Conservation (phyloP, 2,113 vertebrate genomes). For the Syngnathus scovelli region DNA sequence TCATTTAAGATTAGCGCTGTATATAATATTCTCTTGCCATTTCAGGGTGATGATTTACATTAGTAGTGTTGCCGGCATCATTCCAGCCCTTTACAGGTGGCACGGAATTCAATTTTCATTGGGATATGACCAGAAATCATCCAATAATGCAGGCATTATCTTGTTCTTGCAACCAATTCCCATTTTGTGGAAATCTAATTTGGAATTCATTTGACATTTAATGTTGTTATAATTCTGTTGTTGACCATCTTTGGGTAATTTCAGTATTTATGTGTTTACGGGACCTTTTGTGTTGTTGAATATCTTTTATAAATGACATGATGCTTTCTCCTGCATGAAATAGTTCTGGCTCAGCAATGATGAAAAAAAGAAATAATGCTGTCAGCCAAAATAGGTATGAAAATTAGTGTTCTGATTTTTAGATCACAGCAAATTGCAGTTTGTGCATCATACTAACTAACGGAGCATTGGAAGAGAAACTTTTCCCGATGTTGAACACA, state of each 20-base stretch:
- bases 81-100: slow-evolving; percentile 16
- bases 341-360: too few species aligned
- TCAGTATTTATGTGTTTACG: not conserved
- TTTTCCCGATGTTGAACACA: not conserved
- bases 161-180: slow-evolving; percentile 2
- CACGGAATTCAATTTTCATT: slow-evolving; percentile 28
- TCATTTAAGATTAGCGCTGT: not conserved
- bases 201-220: slow-evolving; percentile 16
- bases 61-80: slow-evolving; percentile 6
- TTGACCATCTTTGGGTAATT: not conserved
- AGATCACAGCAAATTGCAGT: too few species aligned
- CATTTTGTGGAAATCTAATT: slow-evolving; percentile 41
- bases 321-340: too few species aligned
- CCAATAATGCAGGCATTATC: slow-evolving; percentile 3
- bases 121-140: slow-evolving; percentile 31
- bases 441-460: not conserved
- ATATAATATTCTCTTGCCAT: not conserved
- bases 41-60: not conserved
- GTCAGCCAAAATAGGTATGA: too few species aligned
- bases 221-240: not conserved
- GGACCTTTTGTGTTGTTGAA: too few species aligned
- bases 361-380: too few species aligned
- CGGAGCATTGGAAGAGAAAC: not conserved
- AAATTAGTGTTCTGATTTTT: too few species aligned
- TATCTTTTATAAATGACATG: too few species aligned